phyloP scores from a whole-genome alignment of 64 coral and sea anemone genomes.

The Pocillopora damicornis region DNA sequence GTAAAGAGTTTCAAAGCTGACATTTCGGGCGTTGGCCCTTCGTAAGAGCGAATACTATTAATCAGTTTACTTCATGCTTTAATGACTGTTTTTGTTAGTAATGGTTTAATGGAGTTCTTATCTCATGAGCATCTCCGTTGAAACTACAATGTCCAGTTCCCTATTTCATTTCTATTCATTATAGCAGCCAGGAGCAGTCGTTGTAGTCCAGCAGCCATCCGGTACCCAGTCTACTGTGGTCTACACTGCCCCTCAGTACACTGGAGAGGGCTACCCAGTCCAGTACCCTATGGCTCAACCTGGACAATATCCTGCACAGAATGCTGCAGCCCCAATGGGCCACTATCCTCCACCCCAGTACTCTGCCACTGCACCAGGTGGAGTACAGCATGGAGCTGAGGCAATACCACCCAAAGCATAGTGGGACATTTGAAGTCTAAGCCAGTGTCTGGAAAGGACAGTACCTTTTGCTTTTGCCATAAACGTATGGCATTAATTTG shows the following conservation, averaged over 20 bases:
- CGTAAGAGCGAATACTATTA: too few relatives aligned
- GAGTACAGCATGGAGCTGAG: neutral
- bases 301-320: constrained; percentile 18
- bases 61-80: too few relatives aligned
- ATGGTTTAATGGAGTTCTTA: too few relatives aligned
- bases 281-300: neutral
- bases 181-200: constrained; percentile 7
- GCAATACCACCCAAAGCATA: constrained; percentile 23
- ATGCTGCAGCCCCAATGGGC: neutral
- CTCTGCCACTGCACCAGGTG: neutral
- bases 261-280: neutral
- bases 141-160: too few relatives aligned
- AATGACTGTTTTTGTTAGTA: too few relatives aligned
- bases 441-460: too few relatives aligned
- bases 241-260: neutral
- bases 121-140: too few relatives aligned
- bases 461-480: too few relatives aligned
- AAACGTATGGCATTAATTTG: too few relatives aligned
- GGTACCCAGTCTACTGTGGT: neutral
- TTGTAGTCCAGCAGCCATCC: constrained; percentile 4
- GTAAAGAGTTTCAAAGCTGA: too few relatives aligned
- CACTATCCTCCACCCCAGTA: constrained; percentile 24
- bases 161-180: neutral
- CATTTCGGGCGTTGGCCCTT: too few relatives aligned
- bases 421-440: too few relatives aligned